phyloP scores from a whole-genome alignment of 1,140 invertebrate species.

The Choristoneura fumiferana region DNA sequence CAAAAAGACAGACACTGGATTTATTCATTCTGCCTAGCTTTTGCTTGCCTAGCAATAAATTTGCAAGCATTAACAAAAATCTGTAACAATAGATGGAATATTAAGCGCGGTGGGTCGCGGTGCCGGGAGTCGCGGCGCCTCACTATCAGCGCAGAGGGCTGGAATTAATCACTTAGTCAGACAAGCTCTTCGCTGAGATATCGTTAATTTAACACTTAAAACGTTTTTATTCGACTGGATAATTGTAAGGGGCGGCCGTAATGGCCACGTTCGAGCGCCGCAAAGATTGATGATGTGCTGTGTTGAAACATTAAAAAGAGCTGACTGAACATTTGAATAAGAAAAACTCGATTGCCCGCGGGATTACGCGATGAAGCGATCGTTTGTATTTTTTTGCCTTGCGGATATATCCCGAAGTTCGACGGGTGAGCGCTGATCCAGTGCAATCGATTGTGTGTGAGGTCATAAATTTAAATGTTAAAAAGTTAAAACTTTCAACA shows the following conservation, averaged over 20 bases:
- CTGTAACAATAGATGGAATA: slow-evolving; percentile 18
- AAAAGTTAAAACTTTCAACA: too few relatives aligned
- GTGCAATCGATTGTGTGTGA: too few relatives aligned
- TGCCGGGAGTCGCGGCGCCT: slow-evolving; percentile 15
- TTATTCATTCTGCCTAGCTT: slow-evolving; percentile 7
- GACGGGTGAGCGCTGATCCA: too few relatives aligned
- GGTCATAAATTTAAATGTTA: too few relatives aligned
- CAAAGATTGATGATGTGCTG: slow-evolving; percentile 69
- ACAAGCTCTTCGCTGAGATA: slow-evolving; percentile 65
- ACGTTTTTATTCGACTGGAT: slow-evolving; percentile 74
- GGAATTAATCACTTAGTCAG: slow-evolving; percentile 64
- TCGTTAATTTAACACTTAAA: slow-evolving; percentile 76
- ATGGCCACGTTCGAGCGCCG: slow-evolving; percentile 60
- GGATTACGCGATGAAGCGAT: slow-evolving; percentile 53
- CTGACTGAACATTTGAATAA: slow-evolving; percentile 68
- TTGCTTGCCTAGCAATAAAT: slow-evolving; percentile 14
- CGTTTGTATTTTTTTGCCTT: slow-evolving; percentile 47
- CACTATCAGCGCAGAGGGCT: slow-evolving; percentile 39
- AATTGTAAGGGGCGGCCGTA: slow-evolving; percentile 65
- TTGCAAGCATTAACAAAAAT: slow-evolving; percentile 17
- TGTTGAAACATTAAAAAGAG: slow-evolving; percentile 63
- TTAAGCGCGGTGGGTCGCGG: slow-evolving; percentile 1
- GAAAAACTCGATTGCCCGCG: slow-evolving; percentile 48
- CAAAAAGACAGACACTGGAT: slow-evolving; percentile 5
- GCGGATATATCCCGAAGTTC: slow-evolving; percentile 20